Evolutionary conservation across 2,797 vertebrate genomes (phyloP).

Genomic region (Megaceryle alcyon): DNA sequence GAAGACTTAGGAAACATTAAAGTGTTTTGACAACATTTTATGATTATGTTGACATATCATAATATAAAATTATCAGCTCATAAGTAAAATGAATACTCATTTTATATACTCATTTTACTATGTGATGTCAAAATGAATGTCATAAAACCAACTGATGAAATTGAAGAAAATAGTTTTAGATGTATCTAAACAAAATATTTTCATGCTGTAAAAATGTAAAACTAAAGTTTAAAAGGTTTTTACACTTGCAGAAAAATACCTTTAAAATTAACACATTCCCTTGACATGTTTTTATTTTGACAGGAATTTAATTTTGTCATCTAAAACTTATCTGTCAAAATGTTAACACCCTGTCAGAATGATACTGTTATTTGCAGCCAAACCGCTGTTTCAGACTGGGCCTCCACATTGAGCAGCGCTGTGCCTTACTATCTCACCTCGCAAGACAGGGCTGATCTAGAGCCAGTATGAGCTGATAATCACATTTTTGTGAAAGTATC

Average conservation of each 20-base stretch:
- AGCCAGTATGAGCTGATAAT: neutral
- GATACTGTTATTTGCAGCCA: neutral
- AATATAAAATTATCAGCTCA: neutral
- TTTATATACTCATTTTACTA: neutral
- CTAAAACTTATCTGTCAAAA: constrained; percentile 27
- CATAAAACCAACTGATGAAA: neutral
- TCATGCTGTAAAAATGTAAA: neutral
- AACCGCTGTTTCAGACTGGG: neutral
- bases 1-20: neutral
- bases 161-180: neutral
- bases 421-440: neutral
- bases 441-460: neutral
- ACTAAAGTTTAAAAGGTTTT: neutral
- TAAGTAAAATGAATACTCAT: neutral
- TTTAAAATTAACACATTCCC: neutral
- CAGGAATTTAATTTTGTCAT: neutral
- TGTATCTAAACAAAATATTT: neutral
- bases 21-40: constrained; percentile 34
- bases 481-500: neutral
- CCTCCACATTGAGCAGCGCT: neutral
- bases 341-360: neutral
- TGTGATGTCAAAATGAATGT: neutral
- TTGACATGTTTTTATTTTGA: constrained; percentile 8
- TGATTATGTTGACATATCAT: neutral
- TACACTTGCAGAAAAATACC: neutral